A percentile compares a stretch with the other conserved stretches of the same genome.
These are phyloP conservation scores for Melieria crassipennis DNA, from an alignment of 2,888 invertebrate genomes.

Conservation along the genomic window DNA sequence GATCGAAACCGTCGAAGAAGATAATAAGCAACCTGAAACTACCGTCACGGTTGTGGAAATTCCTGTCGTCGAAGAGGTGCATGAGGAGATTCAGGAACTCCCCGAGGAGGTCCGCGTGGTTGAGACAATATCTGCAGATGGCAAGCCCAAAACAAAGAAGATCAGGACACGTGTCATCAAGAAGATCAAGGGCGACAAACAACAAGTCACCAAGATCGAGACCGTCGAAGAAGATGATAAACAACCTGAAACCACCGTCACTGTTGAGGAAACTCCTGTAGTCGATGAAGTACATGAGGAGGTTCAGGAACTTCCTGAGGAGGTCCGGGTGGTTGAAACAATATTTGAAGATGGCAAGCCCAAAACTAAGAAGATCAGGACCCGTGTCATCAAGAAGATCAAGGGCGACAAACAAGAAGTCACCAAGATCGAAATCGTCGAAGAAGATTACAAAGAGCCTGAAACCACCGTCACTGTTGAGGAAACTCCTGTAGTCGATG, in stretches of 20 bases:
- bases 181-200: constrained; percentile 38
- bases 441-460: constrained; percentile 39
- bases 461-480: constrained; percentile 38
- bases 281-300: constrained; percentile 32
- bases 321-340: constrained; percentile 37
- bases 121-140: constrained; percentile 34
- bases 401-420: constrained; percentile 40
- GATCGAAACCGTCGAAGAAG: constrained; percentile 40
- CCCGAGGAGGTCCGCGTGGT: constrained; percentile 38
- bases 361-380: constrained; percentile 36
- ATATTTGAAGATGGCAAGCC: constrained; percentile 38
- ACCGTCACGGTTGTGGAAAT: constrained; percentile 37
- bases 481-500: constrained; percentile 30
- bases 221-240: constrained; percentile 40
- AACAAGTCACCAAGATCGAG: constrained; percentile 39
- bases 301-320: constrained; percentile 35
- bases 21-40: constrained; percentile 37
- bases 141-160: constrained; percentile 35
- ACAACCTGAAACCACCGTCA: constrained; percentile 37
- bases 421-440: constrained; percentile 39
- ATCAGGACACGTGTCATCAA: constrained; percentile 38
- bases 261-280: constrained; percentile 37
- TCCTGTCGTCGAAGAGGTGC: constrained; percentile 30
- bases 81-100: constrained; percentile 27
- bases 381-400: constrained; percentile 38